These are phyloP conservation scores for Prochilodus magdalenae DNA, from an alignment of 2,113 vertebrate genomes.

Conservation along the genomic window DNA sequence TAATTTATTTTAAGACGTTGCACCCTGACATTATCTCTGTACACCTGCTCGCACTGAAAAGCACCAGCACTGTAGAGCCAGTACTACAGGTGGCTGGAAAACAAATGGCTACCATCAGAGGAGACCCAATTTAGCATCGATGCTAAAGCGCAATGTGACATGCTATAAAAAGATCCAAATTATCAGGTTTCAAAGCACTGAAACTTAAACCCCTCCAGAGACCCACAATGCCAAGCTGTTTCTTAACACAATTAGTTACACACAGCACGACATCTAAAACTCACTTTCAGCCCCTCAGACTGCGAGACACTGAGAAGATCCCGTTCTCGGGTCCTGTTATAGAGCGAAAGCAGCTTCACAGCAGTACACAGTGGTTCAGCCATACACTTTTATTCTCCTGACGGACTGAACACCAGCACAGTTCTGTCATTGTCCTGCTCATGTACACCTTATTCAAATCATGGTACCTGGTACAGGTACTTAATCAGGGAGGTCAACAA, in stretches of 20 bases:
- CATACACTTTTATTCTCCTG: too few species aligned
- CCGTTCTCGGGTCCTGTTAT: neutral
- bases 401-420: neutral
- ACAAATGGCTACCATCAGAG: neutral
- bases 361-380: too few species aligned
- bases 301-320: neutral
- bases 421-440: neutral
- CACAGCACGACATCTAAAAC: neutral
- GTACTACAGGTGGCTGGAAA: neutral
- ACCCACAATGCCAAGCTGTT: neutral
- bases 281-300: neutral
- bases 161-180: neutral
- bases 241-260: neutral
- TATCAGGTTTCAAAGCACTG: neutral
- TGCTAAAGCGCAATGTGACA: neutral
- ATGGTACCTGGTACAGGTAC: too few species aligned
- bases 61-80: neutral
- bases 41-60: neutral
- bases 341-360: neutral
- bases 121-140: neutral
- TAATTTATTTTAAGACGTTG: neutral
- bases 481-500: too few species aligned
- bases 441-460: too few species aligned
- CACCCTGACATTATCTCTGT: slow-evolving; percentile 12
- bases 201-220: neutral